These are phyloP conservation scores for Dendropsophus ebraccatus DNA, from an alignment of 2,113 vertebrate species.

Conservation along the genomic window DNA sequence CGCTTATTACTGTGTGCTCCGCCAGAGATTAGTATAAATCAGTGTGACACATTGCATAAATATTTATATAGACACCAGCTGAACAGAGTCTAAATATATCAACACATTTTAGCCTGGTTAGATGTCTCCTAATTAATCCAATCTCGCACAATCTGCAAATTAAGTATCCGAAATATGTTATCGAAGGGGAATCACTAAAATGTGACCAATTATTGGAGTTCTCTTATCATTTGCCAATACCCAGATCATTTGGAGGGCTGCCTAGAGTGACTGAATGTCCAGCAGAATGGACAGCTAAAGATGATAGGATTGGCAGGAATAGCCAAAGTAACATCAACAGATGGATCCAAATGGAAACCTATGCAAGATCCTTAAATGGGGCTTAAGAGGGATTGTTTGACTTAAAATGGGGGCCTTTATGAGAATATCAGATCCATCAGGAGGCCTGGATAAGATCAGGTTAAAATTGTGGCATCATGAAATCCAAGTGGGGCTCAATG, in stretches of 20 bases:
- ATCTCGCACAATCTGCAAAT: conserved; percentile 3
- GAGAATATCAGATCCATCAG: too few species aligned
- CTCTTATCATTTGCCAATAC: background rate
- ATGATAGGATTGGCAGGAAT: background rate
- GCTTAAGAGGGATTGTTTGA: too few species aligned
- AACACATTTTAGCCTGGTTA: conserved; percentile 14
- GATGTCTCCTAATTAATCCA: conserved; percentile 30
- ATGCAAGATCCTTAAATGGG: background rate
- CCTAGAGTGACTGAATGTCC: too few species aligned
- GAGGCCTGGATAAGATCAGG: too few species aligned
- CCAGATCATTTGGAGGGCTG: background rate
- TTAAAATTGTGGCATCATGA: too few species aligned
- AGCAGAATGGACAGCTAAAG: background rate
- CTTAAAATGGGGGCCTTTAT: too few species aligned
- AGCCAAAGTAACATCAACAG: background rate
- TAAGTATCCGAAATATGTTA: conserved; percentile 5
- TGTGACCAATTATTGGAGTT: background rate
- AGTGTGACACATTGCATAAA: conserved; percentile 49
- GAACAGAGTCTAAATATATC: conserved; percentile 36
- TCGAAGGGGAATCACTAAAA: background rate
- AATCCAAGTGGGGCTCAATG: too few species aligned
- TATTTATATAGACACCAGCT: conserved; percentile 47
- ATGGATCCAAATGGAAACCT: background rate
- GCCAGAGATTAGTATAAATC: conserved; percentile 32
- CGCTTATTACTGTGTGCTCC: conserved; percentile 40